These are phyloP conservation scores for Ridgeia piscesae DNA, from an alignment of 1,140 invertebrate species.

Conservation along the genomic window DNA sequence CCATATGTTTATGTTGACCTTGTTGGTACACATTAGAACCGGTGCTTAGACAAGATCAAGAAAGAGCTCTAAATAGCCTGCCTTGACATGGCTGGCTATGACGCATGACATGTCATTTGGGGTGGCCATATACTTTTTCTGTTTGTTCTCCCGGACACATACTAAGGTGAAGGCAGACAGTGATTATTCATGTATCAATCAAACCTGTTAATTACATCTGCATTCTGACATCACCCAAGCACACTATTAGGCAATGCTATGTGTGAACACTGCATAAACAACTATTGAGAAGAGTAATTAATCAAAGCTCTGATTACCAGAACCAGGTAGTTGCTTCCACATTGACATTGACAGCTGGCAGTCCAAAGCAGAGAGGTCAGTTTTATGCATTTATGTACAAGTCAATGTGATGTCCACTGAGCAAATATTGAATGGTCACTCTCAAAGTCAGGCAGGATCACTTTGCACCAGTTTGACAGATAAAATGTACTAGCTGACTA, in stretches of 20 bases:
- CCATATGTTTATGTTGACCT: background rate
- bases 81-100: too few relatives aligned
- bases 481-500: background rate
- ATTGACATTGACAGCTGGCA: background rate
- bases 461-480: background rate
- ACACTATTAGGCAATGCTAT: background rate
- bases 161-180: background rate
- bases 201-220: background rate
- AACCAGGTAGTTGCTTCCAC: background rate
- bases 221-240: background rate
- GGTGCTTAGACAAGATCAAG: background rate
- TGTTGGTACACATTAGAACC: background rate
- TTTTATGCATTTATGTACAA: too few relatives aligned
- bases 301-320: background rate
- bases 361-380: too few relatives aligned
- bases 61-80: background rate
- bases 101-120: background rate
- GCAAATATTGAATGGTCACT: background rate
- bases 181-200: background rate
- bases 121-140: background rate
- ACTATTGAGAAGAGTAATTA: background rate
- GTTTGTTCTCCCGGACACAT: background rate
- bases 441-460: background rate
- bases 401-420: background rate
- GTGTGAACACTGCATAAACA: background rate